Evolutionary conservation across 1,140 invertebrate genomes (phyloP).

Genomic region (Oryctes rhinoceros): DNA sequence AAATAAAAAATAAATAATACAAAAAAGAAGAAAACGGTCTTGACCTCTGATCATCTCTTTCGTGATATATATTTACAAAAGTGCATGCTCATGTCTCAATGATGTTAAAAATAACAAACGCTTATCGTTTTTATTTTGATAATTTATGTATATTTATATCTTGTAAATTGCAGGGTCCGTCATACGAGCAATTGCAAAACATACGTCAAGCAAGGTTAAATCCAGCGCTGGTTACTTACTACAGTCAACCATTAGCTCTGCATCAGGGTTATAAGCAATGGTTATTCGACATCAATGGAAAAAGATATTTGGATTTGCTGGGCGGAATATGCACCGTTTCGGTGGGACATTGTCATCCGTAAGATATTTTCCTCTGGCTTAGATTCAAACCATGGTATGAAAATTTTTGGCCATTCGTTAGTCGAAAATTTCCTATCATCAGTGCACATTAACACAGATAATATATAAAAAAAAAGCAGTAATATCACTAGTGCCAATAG

Average conservation of each 20-base stretch:
- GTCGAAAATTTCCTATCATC: too few species aligned
- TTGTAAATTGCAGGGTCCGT: slow-evolving; percentile 63
- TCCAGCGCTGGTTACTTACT: slow-evolving; percentile 79
- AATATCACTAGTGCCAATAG: too few species aligned
- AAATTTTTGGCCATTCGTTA: too few species aligned
- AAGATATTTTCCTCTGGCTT: slow-evolving; percentile 62
- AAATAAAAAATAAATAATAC: not conserved
- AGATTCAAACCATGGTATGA: too few species aligned
- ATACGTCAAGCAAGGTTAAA: slow-evolving; percentile 72
- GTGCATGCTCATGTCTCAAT: not conserved
- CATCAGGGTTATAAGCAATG: slow-evolving; percentile 91
- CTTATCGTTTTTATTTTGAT: slow-evolving; percentile 8
- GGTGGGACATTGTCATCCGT: slow-evolving; percentile 99
- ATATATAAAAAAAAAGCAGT: too few species aligned
- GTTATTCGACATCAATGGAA: slow-evolving; percentile 87
- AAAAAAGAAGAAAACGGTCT: not conserved
- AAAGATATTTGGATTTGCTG: slow-evolving; percentile 93
- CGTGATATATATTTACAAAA: not conserved
- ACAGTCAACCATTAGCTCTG: slow-evolving; percentile 84
- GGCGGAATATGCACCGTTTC: slow-evolving; percentile 96
- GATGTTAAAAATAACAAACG: not conserved
- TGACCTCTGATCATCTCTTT: not conserved
- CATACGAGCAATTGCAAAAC: slow-evolving; percentile 66
- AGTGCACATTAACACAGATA: too few species aligned
- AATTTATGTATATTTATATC: slow-evolving; percentile 13